Evolutionary conservation across 2,113 vertebrate species (phyloP).

Genomic region (Bos indicus): DNA sequence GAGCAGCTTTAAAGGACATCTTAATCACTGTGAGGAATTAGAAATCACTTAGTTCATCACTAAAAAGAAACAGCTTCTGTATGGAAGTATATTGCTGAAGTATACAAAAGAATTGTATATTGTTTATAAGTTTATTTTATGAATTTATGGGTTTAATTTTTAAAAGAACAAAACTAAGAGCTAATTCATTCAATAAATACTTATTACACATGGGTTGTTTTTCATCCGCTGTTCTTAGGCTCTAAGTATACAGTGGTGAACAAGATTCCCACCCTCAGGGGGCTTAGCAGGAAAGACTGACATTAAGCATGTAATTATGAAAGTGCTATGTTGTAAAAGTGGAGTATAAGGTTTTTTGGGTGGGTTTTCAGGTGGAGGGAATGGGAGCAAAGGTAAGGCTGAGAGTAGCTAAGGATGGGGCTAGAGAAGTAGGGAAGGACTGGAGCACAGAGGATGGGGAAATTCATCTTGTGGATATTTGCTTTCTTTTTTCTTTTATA

Average conservation of each 20-base stretch:
- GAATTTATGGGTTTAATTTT: not conserved
- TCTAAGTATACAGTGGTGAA: not conserved
- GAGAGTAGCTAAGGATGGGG: not conserved
- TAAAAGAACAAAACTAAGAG: conserved; percentile 16
- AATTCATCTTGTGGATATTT: not conserved
- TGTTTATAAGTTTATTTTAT: not conserved
- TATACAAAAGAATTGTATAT: not conserved
- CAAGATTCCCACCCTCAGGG: not conserved
- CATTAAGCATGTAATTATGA: not conserved
- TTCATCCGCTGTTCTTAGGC: not conserved
- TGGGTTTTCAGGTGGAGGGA: not conserved
- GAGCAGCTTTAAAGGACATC: not conserved
- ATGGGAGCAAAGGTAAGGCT: not conserved
- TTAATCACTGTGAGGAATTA: not conserved
- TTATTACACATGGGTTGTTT: not conserved
- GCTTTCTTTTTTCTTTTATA: not conserved
- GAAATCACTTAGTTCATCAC: not conserved
- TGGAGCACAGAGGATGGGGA: not conserved
- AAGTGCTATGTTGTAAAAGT: not conserved
- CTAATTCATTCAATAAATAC: not conserved
- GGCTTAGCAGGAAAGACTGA: not conserved
- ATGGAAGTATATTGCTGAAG: not conserved
- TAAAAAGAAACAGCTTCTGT: not conserved
- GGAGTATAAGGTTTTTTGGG: not conserved
- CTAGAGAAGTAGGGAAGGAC: not conserved